Conservation (phyloP, 2,113 vertebrate species). For the Australoheros scitulus region DNA sequence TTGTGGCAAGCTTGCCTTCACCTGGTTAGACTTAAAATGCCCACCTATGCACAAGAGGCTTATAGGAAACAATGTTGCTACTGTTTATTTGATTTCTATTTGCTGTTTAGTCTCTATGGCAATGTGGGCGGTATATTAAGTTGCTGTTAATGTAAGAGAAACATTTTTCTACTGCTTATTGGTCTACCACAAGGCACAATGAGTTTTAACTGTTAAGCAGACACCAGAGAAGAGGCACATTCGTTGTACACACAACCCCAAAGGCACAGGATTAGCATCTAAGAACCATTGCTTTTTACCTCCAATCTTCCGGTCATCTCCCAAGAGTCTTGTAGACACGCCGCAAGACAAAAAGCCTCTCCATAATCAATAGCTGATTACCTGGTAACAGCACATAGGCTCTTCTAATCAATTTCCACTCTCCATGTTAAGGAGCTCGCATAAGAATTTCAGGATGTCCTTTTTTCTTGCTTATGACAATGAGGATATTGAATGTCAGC, state of each 20-base stretch:
- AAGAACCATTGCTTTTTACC: background rate
- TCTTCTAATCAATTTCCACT: slow-evolving; percentile 63
- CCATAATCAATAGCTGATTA: slow-evolving; percentile 69
- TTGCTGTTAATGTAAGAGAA: background rate
- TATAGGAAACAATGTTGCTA: background rate
- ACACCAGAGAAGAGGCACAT: background rate
- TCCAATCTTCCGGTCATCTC: slow-evolving; percentile 39
- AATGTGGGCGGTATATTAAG: background rate
- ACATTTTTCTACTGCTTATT: background rate
- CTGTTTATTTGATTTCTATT: background rate
- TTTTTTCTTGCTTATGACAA: slow-evolving; percentile 30
- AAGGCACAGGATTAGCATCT: slow-evolving; percentile 2
- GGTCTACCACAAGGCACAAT: background rate
- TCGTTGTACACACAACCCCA: background rate
- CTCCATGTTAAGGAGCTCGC: slow-evolving; percentile 25
- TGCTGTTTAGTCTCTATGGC: background rate
- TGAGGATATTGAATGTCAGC: background rate
- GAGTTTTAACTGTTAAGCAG: background rate
- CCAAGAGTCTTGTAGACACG: slow-evolving; percentile 32
- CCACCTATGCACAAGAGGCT: background rate
- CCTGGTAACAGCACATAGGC: slow-evolving; percentile 26
- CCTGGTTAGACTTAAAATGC: background rate
- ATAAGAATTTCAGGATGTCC: slow-evolving; percentile 27
- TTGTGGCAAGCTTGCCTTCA: background rate
- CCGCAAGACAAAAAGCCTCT: slow-evolving; percentile 31